Base-by-base conservation (phyloP, 2,888 invertebrate genomes). In the Eugnorisma glareosa region DNA sequence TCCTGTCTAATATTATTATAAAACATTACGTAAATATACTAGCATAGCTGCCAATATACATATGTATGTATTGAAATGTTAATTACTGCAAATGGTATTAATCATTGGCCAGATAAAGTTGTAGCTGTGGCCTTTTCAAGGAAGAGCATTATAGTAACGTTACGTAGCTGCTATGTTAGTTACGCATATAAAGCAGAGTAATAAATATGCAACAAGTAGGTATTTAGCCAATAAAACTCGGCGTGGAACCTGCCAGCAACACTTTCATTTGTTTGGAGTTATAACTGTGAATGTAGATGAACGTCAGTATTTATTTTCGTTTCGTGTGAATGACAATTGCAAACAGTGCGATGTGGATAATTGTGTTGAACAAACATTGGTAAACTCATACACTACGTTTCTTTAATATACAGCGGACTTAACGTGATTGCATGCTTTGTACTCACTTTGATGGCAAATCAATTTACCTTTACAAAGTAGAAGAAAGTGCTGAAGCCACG, bases 151-250 rank as follows among this genome's bases (percentile, higher is more conserved):
- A 77, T 57, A 68, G 24, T 43, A 72, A 67, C 35, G 37, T 63
- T 75, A 43, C 43, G 43, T 75, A 31, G 40, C 35, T 59, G 67
- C n/a, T 24, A n/a, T 48, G 61, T 59, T 57, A 63, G 45, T 5
- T 79, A 63, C 75, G 79, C 67, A 67, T 75, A 70, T 67, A 57
- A 71, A 83, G 63, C 57, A 37, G 57, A 18, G 31, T 75, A 83
- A 82, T 83, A 83, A 75, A 79, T 83, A 83, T 59, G 72, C 75
- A 83, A 83, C 75, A 59, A 73, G 77, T n/a, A n/a, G n/a, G n/a
- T 84, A 84, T 84, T 84, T 75, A 75, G 72, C 73, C 59, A 81
- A 84, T 81, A 77, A 75, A 77, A 75, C 69, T 51, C 63, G 18
- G 59, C n/a, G n/a, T 81, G 74, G 48, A 69, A 81, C 73, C 72